phyloP scores from a whole-genome alignment of 2,888 invertebrate genomes.

The Oxyteleia sp. region DNA sequence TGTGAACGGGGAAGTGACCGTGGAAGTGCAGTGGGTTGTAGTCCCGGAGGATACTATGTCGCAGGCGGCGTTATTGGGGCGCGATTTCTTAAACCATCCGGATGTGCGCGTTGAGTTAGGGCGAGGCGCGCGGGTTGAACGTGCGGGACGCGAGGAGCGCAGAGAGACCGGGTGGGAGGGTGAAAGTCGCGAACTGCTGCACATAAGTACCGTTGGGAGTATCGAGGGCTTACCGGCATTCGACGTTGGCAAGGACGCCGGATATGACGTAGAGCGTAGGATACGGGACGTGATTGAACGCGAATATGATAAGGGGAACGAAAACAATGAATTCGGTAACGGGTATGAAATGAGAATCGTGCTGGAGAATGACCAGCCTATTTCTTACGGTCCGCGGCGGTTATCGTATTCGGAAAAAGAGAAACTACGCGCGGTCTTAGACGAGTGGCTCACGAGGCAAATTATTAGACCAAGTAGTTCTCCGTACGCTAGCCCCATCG shows the following conservation, averaged over 20 bases:
- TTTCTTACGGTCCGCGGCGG: constrained; percentile 11
- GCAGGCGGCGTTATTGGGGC: too few relatives aligned
- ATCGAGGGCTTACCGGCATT: too few relatives aligned
- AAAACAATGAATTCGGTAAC: too few relatives aligned
- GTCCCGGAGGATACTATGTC: too few relatives aligned
- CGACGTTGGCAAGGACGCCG: neutral
- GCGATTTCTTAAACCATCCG: too few relatives aligned
- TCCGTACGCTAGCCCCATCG: constrained; percentile 9
- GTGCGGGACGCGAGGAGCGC: neutral
- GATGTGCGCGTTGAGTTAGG: too few relatives aligned
- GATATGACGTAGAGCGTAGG: neutral
- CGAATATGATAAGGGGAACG: neutral
- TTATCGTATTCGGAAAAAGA: constrained; percentile 28
- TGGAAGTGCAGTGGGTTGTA: too few relatives aligned
- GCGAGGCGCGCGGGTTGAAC: too few relatives aligned
- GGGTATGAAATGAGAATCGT: neutral
- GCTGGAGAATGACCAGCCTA: constrained; percentile 15
- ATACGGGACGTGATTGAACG: neutral
- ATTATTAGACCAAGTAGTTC: constrained; percentile 13
- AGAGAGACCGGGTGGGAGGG: neutral
- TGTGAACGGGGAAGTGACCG: neutral
- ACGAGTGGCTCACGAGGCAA: constrained; percentile 10
- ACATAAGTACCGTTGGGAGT: too few relatives aligned
- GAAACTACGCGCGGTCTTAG: constrained; percentile 8
- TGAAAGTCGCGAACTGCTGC: too few relatives aligned